Percentiles rank a stretch among this genome's conserved stretches.
phyloP scores from a whole-genome alignment of 2,113 vertebrate species.

The Pithys albifrons region DNA sequence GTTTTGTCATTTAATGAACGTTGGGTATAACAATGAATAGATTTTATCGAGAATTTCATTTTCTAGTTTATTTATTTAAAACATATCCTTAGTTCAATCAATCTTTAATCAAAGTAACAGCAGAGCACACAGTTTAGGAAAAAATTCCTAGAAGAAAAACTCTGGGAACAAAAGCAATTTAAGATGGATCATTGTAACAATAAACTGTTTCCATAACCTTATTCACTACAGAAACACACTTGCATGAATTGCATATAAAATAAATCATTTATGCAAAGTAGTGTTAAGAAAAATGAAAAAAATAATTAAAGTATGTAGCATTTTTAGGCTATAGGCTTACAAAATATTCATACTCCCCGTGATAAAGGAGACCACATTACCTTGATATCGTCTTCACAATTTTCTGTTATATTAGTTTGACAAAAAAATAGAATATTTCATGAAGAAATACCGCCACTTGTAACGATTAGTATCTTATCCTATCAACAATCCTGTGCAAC shows the following conservation, averaged over 20 bases:
- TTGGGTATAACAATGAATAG: not conserved
- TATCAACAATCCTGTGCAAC: not conserved
- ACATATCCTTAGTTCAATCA: not conserved
- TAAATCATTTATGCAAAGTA: not conserved
- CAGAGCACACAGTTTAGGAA: not conserved
- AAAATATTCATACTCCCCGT: not conserved
- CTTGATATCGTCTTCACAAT: not conserved
- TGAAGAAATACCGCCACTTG: not conserved
- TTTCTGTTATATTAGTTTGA: not conserved
- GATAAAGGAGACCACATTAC: not conserved
- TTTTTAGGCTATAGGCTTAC: not conserved
- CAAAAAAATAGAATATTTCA: not conserved
- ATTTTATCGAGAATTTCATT: not conserved
- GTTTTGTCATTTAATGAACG: not conserved
- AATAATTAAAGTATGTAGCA: not conserved
- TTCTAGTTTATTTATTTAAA: not conserved
- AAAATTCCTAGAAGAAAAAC: not conserved
- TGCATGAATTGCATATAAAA: not conserved
- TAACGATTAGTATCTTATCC: not conserved
- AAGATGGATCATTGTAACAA: not conserved
- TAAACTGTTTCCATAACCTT: not conserved
- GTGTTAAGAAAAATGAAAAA: not conserved
- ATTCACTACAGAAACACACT: not conserved
- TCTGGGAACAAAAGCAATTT: not conserved
- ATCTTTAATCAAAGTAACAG: not conserved